Evolutionary conservation across 2,888 invertebrate genomes (phyloP), one percentile per base, ranked within the genome.

Genomic region (Limnephilus marmoratus): DNA sequence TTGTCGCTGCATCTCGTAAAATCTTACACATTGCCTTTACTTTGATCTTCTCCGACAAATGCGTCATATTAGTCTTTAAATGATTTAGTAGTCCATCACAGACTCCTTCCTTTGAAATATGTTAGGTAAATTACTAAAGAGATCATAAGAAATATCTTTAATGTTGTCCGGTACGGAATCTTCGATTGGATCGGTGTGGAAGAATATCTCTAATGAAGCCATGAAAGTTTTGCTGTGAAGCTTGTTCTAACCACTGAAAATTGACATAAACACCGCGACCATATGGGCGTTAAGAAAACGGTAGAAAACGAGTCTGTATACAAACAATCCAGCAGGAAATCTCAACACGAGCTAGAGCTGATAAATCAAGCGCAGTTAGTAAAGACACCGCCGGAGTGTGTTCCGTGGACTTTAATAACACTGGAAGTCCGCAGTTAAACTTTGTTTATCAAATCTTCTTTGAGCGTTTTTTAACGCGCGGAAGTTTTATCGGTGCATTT

Each of bases 351-450:
- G 87, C 92, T 92, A 29, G 92, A 91, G 91, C 91, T 91, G 92
- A 90, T 90, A 90, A 92, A 91, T 91, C 90, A 91, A 93, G 92
- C 92, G 91, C 91, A 87, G 85, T 45, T 29, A 81, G 90, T 90
- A 92, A 93, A 90, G 93, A 92, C 91, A 91, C 93, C 92, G 93
- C 91, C 81, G 49, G 87, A 85, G 90, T 90, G 34, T 87, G 86
- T 82, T 86, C 83, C 29, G 41, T 68, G 37, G 82, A 31, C 49
- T 81, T 86, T 92, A 93, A 86, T 87, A 92, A 93, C 93, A 92
- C 90, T 91, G 91, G 91, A 91, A 90, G 90, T 90, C 92, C 81
- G 93, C 93, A 93, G 91, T 93, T 90, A 93, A 93, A 93, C 91
- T 82, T 90, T 93, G 93, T 93, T 93, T 93, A 93, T 91, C 53